Base-by-base conservation (phyloP, 2,888 invertebrate genomes). In the Gryllus longicercus region DNA sequence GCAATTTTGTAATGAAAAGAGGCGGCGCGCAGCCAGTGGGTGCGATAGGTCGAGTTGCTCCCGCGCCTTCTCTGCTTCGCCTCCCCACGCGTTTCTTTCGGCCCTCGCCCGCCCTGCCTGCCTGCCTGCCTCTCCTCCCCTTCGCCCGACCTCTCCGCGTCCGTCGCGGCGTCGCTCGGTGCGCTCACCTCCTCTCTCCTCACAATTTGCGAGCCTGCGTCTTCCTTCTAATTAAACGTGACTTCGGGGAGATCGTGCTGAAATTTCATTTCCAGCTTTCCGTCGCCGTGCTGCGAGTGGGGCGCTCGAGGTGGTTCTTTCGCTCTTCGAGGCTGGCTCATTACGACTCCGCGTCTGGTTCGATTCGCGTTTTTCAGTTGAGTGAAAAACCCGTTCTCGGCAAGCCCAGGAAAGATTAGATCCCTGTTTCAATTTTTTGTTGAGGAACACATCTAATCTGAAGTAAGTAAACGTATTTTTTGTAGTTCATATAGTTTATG, bases 1-100 rank as follows among this genome's bases (percentile, higher is more conserved):
- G 63, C 63, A 63, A 63, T 63, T 63, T 63, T 63, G 63, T 63
- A 63, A 63, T 63, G 63, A 63, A 63, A 63, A 63, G 63, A 63
- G 63, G 16, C 63, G 16, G 14, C 16, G n/a, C 63, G 63, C 16
- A 8, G 63, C 63, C 63, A n/a, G 63, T 63, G 63, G n/a, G 14
- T n/a, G 63, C 16, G 63, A 63, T 63, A n/a, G 63, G 16, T 63
- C 63, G 16, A 8, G 63, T 63, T 63, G n/a, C n/a, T 63, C 63
- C 3, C 1, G n/a, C 63, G 16, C 63, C n/a, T 63, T 63, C 63
- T 63, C 63, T 63, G 14, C 63, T 63, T 63, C n/a, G 14, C n/a
- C 63, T 63, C 63, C n/a, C 14, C 63, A 18, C 63, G 14, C 63
- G 63, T 63, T 63, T 63, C n/a, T 63, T n/a, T 4, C n/a, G n/a